Evolutionary conservation across 1,140 invertebrate genomes (phyloP), one percentile per base, ranked within the genome.

Genomic region (Aphelenchoides fujianensis): DNA sequence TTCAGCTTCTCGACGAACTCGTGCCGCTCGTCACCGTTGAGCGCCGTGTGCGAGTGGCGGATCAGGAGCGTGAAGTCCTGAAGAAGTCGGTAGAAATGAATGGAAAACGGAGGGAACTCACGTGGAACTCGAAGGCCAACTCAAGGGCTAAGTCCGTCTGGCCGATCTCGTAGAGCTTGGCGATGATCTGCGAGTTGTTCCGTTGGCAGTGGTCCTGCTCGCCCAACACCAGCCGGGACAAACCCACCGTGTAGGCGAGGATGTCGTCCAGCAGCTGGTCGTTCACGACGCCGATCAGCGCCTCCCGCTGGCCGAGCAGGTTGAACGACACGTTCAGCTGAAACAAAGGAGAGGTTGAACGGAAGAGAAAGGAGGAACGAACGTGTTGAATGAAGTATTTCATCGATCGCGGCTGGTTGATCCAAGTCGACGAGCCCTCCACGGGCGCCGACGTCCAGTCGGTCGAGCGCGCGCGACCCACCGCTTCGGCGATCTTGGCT

Each of bases 151-250:
- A 34, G 16, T 34, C 35, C 30, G 19, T 28, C 64, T 70, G 37
- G 16, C 74, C 73, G n/a, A 72, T 63, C 5, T 3, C 35, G 12
- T 63, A 64, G 52, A 74, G 76, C 19, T 71, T 37, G 3, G 74
- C 28, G 35, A 74, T 74, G 54, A 74, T 74, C 30, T 75, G 27
- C 31, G 73, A 74, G n/a, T 75, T 37, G 71, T 76, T 76, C 12
- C 72, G 57, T 32, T 76, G 73, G 2, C 48, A 28, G 16, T n/a
- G 36, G 37, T 73, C 61, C 31, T 74, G 74, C 62, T 76, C 71
- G 3, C 48, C 53, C 28, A 76, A 53, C 37, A 74, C 73, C 37
- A 74, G 61, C n/a, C 57, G 41, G 30, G 72, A 62, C 36, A 74
- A 66, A 66, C 31, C 12, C 12, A 32, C 36, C 19, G 36, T 37